Conservation (phyloP, 2,113 vertebrate species). For the Ochotona princeps region DNA sequence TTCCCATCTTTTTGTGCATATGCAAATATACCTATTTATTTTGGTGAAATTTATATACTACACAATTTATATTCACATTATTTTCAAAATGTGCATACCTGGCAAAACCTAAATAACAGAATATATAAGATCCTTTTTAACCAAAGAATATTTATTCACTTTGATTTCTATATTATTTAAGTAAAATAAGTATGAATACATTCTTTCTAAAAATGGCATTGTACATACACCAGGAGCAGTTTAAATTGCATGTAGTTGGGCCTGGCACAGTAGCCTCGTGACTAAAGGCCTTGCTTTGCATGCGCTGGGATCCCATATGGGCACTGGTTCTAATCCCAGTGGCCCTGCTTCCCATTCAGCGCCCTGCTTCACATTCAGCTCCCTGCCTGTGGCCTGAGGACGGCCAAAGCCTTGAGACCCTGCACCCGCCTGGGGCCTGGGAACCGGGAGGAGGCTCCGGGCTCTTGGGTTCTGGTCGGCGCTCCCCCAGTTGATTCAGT, state of each 20-base stretch:
- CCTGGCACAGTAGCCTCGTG: no score
- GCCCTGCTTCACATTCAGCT: no score
- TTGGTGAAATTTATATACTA: conserved; percentile 25
- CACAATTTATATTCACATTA: not conserved
- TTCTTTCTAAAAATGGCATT: not conserved
- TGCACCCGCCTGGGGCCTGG: no score
- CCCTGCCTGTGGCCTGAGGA: no score
- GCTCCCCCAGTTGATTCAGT: no score
- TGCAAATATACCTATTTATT: not conserved
- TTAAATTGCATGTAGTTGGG: not conserved
- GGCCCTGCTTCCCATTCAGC: no score
- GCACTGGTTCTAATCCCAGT: no score
- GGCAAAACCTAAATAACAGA: not conserved
- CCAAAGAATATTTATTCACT: not conserved
- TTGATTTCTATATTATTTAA: not conserved
- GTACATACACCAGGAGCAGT: not conserved
- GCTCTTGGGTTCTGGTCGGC: no score
- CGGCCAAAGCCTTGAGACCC: no score
- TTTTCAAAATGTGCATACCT: not conserved
- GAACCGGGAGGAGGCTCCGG: no score
- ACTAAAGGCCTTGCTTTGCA: no score
- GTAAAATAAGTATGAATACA: not conserved
- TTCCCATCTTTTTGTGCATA: not conserved
- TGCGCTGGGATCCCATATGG: no score
- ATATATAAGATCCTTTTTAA: not conserved